phyloP scores from a whole-genome alignment of 2,113 vertebrate species.

The Chloebia gouldiae region DNA sequence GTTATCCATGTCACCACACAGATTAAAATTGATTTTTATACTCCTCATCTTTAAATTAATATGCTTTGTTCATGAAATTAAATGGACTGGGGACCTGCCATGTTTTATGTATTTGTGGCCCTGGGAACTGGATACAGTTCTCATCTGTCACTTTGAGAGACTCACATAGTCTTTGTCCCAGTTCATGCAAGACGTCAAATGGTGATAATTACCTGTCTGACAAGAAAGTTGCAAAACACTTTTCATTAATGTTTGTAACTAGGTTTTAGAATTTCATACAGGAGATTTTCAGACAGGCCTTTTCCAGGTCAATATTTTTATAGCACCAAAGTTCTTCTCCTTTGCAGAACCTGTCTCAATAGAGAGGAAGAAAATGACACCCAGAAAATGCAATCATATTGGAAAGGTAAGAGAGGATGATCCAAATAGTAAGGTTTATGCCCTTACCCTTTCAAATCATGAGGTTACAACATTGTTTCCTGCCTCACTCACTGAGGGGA shows the following conservation, averaged over 20 bases:
- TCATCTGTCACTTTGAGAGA: neutral
- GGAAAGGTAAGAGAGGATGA: neutral
- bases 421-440: neutral
- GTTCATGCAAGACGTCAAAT: neutral
- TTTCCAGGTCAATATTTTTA: neutral
- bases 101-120: neutral
- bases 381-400: neutral
- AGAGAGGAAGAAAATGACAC: neutral
- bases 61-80: neutral
- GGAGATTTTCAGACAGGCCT: neutral
- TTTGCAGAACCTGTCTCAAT: neutral
- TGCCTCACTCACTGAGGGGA: neutral
- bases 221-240: constrained; percentile 10
- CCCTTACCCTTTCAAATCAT: neutral
- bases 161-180: neutral
- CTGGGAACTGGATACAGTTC: neutral
- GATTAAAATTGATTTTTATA: neutral
- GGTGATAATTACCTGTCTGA: neutral
- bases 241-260: neutral
- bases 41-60: neutral
- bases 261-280: neutral
- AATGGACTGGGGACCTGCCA: neutral
- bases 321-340: neutral
- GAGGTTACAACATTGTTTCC: neutral
- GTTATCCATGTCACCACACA: neutral